Base-by-base conservation (phyloP, 1,140 invertebrate genomes). In the Caenorhabditis inopinata region DNA sequence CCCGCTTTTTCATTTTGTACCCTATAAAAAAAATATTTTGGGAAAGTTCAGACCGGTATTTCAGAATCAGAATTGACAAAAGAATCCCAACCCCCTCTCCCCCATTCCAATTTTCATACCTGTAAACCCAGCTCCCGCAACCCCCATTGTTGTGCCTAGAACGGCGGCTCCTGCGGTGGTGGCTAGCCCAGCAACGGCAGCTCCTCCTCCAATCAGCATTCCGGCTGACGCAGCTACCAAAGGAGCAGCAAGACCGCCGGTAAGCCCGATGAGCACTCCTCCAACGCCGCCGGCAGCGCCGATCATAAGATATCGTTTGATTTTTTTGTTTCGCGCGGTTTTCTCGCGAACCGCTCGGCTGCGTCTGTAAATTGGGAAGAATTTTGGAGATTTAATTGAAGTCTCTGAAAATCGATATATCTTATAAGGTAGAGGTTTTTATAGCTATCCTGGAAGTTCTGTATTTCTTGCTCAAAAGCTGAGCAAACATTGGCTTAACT, bases 171-270 rank as follows among this genome's bases (percentile, higher is more conserved):
- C 89, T n/a, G 89, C 89, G 38, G 86, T 85, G 2, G 89, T 87
- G 4, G 86, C 84, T 21, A 87, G 32, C 2, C 82, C 86, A 12
- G 85, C 83, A 21, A 81, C 82, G 1, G 83, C 84, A 7, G 82
- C 83, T 5, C 87, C 86, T 78, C 89, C 90, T 29, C 90, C 88
- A 35, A 90, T 87, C 6, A 79, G 45, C 32, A 88, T 87, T 0
- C 89, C 89, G 48, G 89, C 89, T 27, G 89, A 89, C 29, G 89
- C 89, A 11, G 90, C 90, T 3, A 90, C 82, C 9, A 85, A 46
- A n/a, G 90, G 90, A 32, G 90, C 90, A n/a, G 90, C 90, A 27
- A 91, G 78, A 21, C 90, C 90, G 23, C 90, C 90, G 11, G 90
- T 91, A n/a, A 91, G 80, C 47, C 90, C 90, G 78, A 91, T 90